Base-by-base conservation (phyloP, 2,888 invertebrate genomes). In the Aleiodes leptofemur region DNA sequence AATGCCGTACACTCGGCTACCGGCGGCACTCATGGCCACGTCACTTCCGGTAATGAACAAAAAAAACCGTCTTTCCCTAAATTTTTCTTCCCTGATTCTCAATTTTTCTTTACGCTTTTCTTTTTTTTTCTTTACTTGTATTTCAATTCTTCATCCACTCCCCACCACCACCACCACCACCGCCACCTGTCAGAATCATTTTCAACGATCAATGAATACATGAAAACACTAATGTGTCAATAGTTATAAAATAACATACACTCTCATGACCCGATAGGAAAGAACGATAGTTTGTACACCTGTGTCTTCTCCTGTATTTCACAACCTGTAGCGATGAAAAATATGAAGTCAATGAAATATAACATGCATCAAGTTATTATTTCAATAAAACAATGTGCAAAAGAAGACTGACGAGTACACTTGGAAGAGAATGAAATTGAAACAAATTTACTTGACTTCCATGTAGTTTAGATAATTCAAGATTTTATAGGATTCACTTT, bases 1-100 rank as follows among this genome's bases (percentile, higher is more conserved):
- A 88, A 88, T 74, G 87, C 86, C 59, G 87, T 88, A 9, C 87
- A 87, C 64, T 87, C 87, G 59, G 87, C 87, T 23, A 79, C 82
- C 66, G 83, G 81, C 57, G 83, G 81, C 57, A 82, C 86, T 69
- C 82, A 83, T 79, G 81, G 82, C 64, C 81, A 82, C 74, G 79
- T 73, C 73, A 84, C 82, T 83, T 84, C 86, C 78, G 87, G 87
- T 87, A 85, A 68, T 14, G 50, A 2, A n/a, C 9, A 64, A 43
- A 43, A 43, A 43, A 43, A 43, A 43, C 0, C 43, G 9, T 64
- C 11, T 61, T 55, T 6, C 13, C 14, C 23, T 43, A 14, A 38
- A 5, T 43, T 43, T 38, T 14, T n/a, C n/a, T 16, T 43, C 8
- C 53, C n/a, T 29, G 31, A 16, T 56, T n/a, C 23, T 14, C 23